Conservation (phyloP, 1,140 invertebrate species). For the Dreissena rostriformis region DNA sequence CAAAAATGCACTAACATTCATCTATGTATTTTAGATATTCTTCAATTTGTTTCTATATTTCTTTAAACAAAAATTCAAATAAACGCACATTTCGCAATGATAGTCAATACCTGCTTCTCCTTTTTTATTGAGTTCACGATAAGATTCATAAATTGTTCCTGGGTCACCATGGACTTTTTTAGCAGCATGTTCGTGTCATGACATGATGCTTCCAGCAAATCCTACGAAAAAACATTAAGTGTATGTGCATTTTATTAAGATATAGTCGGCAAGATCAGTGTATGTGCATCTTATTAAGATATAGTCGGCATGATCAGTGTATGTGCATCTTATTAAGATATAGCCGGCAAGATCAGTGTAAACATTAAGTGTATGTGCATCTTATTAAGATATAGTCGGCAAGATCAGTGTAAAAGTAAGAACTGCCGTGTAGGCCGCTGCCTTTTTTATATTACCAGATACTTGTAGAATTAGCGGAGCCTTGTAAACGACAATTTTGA, state of each 20-base stretch:
- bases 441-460: neutral
- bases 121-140: conserved; percentile 15
- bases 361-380: neutral
- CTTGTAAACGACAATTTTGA: too few relatives aligned
- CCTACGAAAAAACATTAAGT: neutral
- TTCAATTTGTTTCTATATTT: too few relatives aligned
- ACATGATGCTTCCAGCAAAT: conserved; percentile 12
- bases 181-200: conserved; percentile 4
- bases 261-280: neutral
- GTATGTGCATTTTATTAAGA: neutral
- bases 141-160: conserved; percentile 28
- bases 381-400: neutral
- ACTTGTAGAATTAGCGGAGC: too few relatives aligned
- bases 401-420: neutral
- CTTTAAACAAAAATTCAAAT: too few relatives aligned
- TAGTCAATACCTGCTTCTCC: conserved; percentile 23
- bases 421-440: neutral
- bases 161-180: neutral
- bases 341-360: neutral
- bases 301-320: neutral
- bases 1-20: too few relatives aligned
- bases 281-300: neutral
- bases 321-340: neutral
- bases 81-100: too few relatives aligned
- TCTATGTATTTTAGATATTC: too few relatives aligned